Evolutionary conservation across 2,113 vertebrate genomes (phyloP), one percentile per base, ranked within the genome.

Genomic region (Eublepharis macularius): DNA sequence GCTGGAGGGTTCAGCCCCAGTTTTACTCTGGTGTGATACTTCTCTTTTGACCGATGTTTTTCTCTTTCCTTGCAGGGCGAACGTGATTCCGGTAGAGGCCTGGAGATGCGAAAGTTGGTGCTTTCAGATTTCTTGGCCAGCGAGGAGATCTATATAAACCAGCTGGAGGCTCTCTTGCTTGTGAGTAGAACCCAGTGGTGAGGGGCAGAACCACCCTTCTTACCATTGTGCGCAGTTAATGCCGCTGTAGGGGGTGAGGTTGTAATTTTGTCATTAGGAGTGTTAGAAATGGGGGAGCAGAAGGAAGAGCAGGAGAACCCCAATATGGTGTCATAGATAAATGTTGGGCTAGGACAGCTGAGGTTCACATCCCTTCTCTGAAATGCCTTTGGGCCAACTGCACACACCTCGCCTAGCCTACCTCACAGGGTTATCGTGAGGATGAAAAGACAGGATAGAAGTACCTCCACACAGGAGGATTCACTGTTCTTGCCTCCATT

Each of bases 141-240:
- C 0, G 99, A 99, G 92, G 99, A 99, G 95, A 99, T 99, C 96
- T 99, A 99, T 94, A 99, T 99, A 85, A 99, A 99, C 95, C 99
- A 99, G 92, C 95, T 99, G 90, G 98, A 99, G 88, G 98, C 98
- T 11, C 94, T 99, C 82, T 91, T 99, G 82, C 94, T 99, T 97
- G 99, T 99, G 92, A 97, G 97, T 94, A 70, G 41, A 47, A 4
- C 24, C 36, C 80, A 19, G 47, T 13, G 16, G 43, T 49, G 13
- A 14, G 13, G 6, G 57, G 11, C 65, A 54, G 1, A 4, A 21
- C 11, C 12, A 66, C 7, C 4, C 32, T 2, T 4, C 65, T 66
- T 29, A 12, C 32, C 65, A 11, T 26, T 36, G 34, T 69, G 34
- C 32, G 14, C 11, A 63, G 34, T 41, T 4, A 6, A 16, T 57